Evolutionary conservation across 1,140 invertebrate species (phyloP).

Genomic region (Eriosoma lanigerum): DNA sequence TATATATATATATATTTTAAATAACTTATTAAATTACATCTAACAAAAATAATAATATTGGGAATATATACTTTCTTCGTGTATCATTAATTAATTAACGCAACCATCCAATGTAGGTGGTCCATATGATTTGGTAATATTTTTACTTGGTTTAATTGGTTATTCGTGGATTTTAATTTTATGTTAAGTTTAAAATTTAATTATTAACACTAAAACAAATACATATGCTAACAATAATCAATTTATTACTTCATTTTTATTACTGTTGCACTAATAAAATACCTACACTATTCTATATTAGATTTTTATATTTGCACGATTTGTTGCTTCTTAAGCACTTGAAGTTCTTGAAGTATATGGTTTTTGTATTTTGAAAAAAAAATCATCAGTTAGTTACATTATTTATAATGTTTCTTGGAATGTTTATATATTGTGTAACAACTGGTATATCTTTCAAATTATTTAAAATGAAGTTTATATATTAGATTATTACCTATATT

Average conservation of each 20-base stretch:
- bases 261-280: constrained; percentile 7
- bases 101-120: constrained; percentile 49
- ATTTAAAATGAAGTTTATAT: too few species aligned
- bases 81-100: constrained; percentile 46
- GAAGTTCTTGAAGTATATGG: neutral
- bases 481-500: too few species aligned
- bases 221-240: constrained; percentile 46
- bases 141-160: constrained; percentile 19
- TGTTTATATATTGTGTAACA: too few species aligned
- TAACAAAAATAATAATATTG: constrained; percentile 19
- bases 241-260: constrained; percentile 45
- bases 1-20: neutral
- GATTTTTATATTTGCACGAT: constrained; percentile 18
- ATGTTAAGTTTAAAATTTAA: constrained; percentile 14
- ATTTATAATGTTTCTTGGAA: neutral
- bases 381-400: neutral
- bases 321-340: constrained; percentile 5
- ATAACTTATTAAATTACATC: constrained; percentile 17
- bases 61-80: constrained; percentile 22
- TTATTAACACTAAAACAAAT: constrained; percentile 33
- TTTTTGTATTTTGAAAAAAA: neutral
- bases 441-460: too few species aligned
- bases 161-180: constrained; percentile 23
- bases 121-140: constrained; percentile 38
- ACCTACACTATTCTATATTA: constrained; percentile 33